Evolutionary conservation across 2,113 vertebrate genomes (phyloP).

Genomic region (Albula glossodonta): DNA sequence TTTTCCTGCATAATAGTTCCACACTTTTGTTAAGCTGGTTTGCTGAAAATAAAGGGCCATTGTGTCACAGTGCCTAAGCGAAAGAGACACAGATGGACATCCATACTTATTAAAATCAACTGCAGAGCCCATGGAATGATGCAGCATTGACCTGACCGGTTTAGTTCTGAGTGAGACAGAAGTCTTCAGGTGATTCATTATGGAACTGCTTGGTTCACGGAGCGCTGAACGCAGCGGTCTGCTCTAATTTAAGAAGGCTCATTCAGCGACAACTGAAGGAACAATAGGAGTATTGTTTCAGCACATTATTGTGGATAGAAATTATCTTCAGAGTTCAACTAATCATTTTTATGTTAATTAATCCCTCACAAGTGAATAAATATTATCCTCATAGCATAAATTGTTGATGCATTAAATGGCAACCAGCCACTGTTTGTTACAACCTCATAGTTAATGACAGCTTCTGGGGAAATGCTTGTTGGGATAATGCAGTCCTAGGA

Average conservation of each 20-base stretch:
- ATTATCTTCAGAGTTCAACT: constrained; percentile 31
- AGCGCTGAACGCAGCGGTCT: not conserved
- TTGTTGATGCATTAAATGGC: constrained; percentile 24
- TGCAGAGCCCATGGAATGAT: not conserved
- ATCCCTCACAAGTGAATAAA: constrained; percentile 27
- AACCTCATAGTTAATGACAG: not conserved
- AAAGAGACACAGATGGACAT: constrained; percentile 24
- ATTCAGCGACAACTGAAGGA: constrained; percentile 3
- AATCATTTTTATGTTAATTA: constrained; percentile 34
- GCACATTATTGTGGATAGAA: constrained; percentile 20
- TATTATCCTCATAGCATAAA: constrained; percentile 17
- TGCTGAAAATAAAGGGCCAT: not conserved
- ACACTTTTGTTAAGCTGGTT: not conserved
- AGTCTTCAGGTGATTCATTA: constrained; percentile 1
- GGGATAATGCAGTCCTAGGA: not conserved
- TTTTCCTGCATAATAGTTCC: not conserved
- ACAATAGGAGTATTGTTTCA: constrained; percentile 29
- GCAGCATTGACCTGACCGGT: constrained; percentile 20
- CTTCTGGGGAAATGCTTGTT: not conserved
- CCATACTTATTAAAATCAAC: constrained; percentile 27
- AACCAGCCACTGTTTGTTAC: not conserved
- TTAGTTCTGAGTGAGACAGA: not conserved
- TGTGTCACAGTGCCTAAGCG: not conserved
- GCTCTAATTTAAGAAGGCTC: constrained; percentile 28
- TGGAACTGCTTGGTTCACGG: not conserved